A percentile compares a stretch with the other conserved stretches of the same genome.
phyloP scores from a whole-genome alignment of 2,888 invertebrate species.

The Amitus sp. region DNA sequence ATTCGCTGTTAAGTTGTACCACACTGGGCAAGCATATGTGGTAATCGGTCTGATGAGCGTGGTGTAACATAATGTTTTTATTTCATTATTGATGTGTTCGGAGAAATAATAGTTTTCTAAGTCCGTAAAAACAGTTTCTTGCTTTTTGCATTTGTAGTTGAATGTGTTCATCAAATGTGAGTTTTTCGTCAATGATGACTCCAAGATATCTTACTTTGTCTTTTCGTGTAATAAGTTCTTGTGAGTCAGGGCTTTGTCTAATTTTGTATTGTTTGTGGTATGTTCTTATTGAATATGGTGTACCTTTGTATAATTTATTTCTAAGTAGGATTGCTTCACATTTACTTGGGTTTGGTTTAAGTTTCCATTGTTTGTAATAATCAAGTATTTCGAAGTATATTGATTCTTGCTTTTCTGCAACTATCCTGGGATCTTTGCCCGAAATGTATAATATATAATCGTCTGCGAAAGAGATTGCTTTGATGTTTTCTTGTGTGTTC shows the following conservation, averaged over 20 bases:
- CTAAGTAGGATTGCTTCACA: constrained; percentile 19
- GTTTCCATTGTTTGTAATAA: constrained; percentile 29
- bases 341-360: constrained; percentile 33
- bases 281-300: too few species aligned
- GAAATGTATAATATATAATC: constrained; percentile 17
- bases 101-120: too few species aligned
- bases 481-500: background rate
- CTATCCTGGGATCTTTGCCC: constrained; percentile 15
- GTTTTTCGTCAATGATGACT: constrained; percentile 9
- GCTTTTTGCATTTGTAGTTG: constrained; percentile 8
- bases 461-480: constrained; percentile 19
- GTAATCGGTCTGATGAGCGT: constrained; percentile 10
- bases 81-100: constrained; percentile 11
- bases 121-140: constrained; percentile 28
- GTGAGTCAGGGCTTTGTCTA: background rate
- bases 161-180: too few species aligned
- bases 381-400: constrained; percentile 20
- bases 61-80: constrained; percentile 10
- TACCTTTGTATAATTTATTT: too few species aligned
- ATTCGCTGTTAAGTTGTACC: constrained; percentile 10
- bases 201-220: constrained; percentile 21
- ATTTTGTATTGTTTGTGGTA: constrained; percentile 17
- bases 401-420: constrained; percentile 23
- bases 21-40: constrained; percentile 11
- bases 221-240: constrained; percentile 9